Evolutionary conservation across 2,888 invertebrate genomes (phyloP).

Genomic region (Aricia artaxerxes): DNA sequence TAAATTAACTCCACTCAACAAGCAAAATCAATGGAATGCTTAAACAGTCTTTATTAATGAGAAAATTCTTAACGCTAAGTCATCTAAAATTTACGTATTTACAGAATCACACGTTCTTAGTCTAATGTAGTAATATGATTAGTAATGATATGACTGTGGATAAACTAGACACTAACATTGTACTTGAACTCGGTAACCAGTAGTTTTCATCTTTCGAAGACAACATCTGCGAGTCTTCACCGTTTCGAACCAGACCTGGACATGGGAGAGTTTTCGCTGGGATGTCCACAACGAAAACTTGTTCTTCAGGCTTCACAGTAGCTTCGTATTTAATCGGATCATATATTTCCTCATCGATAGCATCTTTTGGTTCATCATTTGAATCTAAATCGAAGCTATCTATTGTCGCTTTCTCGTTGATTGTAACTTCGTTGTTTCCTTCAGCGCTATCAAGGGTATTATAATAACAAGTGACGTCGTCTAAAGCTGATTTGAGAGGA

Average conservation of each 20-base stretch:
- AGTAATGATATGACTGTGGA: conserved; percentile 51
- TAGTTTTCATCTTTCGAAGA: conserved; percentile 70
- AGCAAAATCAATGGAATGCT: conserved; percentile 45
- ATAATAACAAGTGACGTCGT: conserved; percentile 83
- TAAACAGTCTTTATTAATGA: conserved; percentile 62
- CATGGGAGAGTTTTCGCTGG: conserved; percentile 61
- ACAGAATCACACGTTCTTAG: conserved; percentile 10
- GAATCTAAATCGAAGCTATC: conserved; percentile 53
- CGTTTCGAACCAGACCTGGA: conserved; percentile 57
- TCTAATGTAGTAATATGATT: conserved; percentile 40
- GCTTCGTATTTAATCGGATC: conserved; percentile 56
- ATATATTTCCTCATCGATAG: conserved; percentile 52
- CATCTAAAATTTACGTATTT: conserved; percentile 28
- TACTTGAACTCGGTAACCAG: conserved; percentile 59
- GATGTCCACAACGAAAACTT: conserved; percentile 59
- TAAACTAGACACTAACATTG: conserved; percentile 49
- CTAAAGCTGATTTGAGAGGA: conserved; percentile 83
- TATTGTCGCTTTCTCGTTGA: conserved; percentile 42
- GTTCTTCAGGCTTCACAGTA: conserved; percentile 55
- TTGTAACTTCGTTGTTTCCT: conserved; percentile 41
- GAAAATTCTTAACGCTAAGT: conserved; percentile 27
- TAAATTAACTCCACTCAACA: neutral
- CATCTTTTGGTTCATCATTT: conserved; percentile 52
- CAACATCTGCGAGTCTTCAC: conserved; percentile 71
- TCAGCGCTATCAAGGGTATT: conserved; percentile 44